Conservation (phyloP, 2,113 vertebrate genomes). For the Sander vitreus region DNA sequence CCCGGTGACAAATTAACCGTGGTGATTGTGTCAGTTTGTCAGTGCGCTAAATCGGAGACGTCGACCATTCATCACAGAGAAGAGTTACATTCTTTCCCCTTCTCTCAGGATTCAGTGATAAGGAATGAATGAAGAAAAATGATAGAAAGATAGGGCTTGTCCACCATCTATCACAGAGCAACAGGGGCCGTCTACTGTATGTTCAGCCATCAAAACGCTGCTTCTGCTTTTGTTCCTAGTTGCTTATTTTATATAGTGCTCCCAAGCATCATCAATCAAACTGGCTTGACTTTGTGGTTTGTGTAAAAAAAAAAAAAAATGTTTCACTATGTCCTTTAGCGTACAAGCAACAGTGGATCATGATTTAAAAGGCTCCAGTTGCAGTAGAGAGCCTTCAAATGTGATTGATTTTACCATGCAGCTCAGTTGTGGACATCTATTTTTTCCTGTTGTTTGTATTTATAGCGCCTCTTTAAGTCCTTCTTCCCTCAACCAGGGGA, state of each 20-base stretch:
- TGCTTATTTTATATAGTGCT: constrained; percentile 16
- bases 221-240: constrained; percentile 7
- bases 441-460: constrained; percentile 64
- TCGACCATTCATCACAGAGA: constrained; percentile 47
- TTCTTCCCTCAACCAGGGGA: constrained; percentile 41
- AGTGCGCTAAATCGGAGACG: constrained; percentile 32
- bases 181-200: background rate
- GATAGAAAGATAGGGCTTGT: constrained; percentile 37
- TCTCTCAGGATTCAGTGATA: constrained; percentile 36
- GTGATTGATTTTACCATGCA: constrained; percentile 49
- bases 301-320: constrained; percentile 24
- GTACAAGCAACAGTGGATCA: background rate
- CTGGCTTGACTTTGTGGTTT: constrained; percentile 27
- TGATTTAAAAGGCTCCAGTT: constrained; percentile 25
- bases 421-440: constrained; percentile 20
- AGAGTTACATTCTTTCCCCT: background rate
- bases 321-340: constrained; percentile 37
- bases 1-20: constrained; percentile 58
- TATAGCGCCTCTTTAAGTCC: constrained; percentile 61
- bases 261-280: constrained; percentile 50
- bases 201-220: constrained; percentile 20
- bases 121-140: constrained; percentile 68
- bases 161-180: constrained; percentile 52
- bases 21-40: constrained; percentile 63
- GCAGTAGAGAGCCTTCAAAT: constrained; percentile 3